phyloP scores from a whole-genome alignment of 2,797 vertebrate species.

The Pangasius mekongensis region DNA sequence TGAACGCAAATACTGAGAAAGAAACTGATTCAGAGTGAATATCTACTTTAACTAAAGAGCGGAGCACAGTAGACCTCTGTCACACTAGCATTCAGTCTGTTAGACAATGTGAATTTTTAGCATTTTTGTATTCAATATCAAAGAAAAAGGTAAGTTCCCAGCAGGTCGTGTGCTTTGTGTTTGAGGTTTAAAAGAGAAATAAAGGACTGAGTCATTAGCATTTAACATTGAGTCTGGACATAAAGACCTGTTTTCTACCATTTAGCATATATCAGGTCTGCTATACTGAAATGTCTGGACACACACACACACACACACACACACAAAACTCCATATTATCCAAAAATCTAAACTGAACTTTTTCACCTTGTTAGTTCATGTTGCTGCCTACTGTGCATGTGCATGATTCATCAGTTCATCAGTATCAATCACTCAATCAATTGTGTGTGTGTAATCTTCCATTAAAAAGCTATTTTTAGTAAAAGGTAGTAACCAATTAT shows the following conservation, averaged over 20 bases:
- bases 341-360: neutral
- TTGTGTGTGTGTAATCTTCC: neutral
- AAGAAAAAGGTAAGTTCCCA: neutral
- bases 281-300: neutral
- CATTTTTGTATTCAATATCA: conserved; percentile 15
- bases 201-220: neutral
- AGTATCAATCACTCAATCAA: neutral
- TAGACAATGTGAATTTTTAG: neutral
- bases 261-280: conserved; percentile 4
- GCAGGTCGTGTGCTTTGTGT: conserved; percentile 6
- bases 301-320: neutral
- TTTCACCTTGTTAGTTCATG: neutral
- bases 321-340: neutral
- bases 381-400: neutral
- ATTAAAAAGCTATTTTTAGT: neutral
- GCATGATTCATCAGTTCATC: neutral
- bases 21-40: conserved; percentile 19
- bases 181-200: neutral
- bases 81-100: conserved; percentile 23
- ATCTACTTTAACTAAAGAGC: conserved; percentile 17
- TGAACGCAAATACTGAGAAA: conserved; percentile 21
- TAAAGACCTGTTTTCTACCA: conserved; percentile 1
- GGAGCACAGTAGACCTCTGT: conserved; percentile 18
- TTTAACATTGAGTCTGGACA: neutral
- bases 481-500: neutral